A percentile compares a stretch with the other conserved stretches of the same genome.
Evolutionary conservation across 1,140 invertebrate species (phyloP).

Genomic region (Lanistes nyassanus): DNA sequence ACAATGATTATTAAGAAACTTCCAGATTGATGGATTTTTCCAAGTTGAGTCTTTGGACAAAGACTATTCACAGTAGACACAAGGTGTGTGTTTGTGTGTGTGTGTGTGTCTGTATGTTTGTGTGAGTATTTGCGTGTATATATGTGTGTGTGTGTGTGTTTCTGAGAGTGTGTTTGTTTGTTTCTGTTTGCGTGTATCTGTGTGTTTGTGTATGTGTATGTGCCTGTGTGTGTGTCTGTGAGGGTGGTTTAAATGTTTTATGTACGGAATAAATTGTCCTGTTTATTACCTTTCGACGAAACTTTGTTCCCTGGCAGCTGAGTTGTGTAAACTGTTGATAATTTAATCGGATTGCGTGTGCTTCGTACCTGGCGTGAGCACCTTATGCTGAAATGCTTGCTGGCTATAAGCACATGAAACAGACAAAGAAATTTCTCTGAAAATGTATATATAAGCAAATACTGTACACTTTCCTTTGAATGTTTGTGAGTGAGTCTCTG

Average conservation of each 20-base stretch:
- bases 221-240: background rate
- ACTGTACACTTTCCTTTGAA: too few relatives aligned
- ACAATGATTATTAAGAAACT: too few relatives aligned
- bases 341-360: too few relatives aligned
- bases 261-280: background rate
- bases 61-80: too few relatives aligned
- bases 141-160: background rate
- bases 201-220: slow-evolving; percentile 3
- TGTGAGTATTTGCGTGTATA: background rate
- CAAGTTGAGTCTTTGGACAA: too few relatives aligned
- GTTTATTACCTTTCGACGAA: too few relatives aligned
- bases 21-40: too few relatives aligned
- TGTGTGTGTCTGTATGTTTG: slow-evolving; percentile 9
- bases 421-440: too few relatives aligned
- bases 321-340: background rate
- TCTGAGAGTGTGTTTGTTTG: background rate
- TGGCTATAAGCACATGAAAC: background rate
- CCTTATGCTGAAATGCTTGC: background rate
- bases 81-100: slow-evolving; percentile 10
- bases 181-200: slow-evolving; percentile 11
- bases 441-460: too few relatives aligned
- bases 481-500: too few relatives aligned
- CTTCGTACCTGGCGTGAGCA: background rate
- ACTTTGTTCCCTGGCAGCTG: too few relatives aligned
- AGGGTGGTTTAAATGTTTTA: background rate